phyloP scores from a whole-genome alignment of 2,888 invertebrate species.

The Eilema sororculum region DNA sequence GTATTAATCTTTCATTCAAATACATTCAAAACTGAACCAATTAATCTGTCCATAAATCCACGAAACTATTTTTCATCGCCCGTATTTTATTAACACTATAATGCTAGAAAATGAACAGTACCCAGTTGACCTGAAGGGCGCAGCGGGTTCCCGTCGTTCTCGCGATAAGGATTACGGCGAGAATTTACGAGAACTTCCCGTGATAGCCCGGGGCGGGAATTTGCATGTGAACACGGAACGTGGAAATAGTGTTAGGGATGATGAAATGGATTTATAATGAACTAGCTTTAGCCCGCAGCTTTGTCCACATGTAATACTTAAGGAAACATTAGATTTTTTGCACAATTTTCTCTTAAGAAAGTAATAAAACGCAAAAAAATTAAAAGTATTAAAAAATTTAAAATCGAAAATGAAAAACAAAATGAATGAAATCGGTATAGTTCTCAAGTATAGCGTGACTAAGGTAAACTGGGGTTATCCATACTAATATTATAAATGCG shows the following conservation, averaged over 20 bases:
- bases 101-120: constrained; percentile 21
- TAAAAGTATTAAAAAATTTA: too few species aligned
- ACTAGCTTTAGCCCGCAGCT: background rate
- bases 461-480: too few species aligned
- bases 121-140: constrained; percentile 33
- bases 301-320: background rate
- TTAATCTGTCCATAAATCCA: constrained; percentile 17
- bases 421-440: too few species aligned
- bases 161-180: constrained; percentile 34
- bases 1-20: background rate
- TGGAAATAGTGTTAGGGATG: background rate
- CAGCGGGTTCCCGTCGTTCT: constrained; percentile 43
- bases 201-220: constrained; percentile 47
- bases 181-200: constrained; percentile 49
- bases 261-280: background rate
- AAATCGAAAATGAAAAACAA: too few species aligned
- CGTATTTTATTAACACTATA: constrained; percentile 14
- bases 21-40: background rate
- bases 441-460: too few species aligned
- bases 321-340: background rate
- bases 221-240: constrained; percentile 33
- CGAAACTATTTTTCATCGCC: constrained; percentile 1
- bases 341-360: too few species aligned
- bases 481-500: too few species aligned
- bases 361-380: too few species aligned